Evolutionary conservation across 1,140 invertebrate species (phyloP).

Genomic region (Saccostrea cuccullata): DNA sequence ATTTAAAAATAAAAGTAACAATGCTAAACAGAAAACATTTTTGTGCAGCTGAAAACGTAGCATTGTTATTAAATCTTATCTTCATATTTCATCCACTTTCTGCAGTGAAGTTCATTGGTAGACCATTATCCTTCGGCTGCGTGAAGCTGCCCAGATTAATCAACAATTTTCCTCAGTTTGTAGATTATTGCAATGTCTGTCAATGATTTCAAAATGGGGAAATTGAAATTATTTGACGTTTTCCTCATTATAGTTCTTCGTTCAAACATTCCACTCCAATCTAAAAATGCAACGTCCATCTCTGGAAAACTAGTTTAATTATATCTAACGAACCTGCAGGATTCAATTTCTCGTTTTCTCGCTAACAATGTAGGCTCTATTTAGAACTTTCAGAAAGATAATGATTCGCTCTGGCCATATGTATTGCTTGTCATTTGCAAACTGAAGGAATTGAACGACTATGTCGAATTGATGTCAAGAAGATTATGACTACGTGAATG

Average conservation of each 20-base stretch:
- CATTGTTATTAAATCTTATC: not conserved
- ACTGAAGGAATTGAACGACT: not conserved
- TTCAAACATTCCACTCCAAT: not conserved
- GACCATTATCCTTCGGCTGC: not conserved
- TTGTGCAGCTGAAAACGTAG: not conserved
- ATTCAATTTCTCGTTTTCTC: slow-evolving; percentile 2
- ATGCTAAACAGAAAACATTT: not conserved
- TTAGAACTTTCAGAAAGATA: not conserved
- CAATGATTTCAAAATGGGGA: slow-evolving; percentile 7
- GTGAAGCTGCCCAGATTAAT: not conserved
- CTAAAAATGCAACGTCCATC: not conserved
- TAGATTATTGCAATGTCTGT: not conserved
- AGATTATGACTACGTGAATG: too few relatives aligned
- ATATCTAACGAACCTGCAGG: slow-evolving; percentile 10
- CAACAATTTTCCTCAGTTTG: not conserved
- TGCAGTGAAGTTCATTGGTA: not conserved
- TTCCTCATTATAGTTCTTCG: not conserved
- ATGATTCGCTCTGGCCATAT: not conserved
- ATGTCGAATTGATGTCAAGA: not conserved
- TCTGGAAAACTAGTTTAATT: slow-evolving; percentile 11
- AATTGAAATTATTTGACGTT: slow-evolving; percentile 22
- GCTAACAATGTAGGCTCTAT: not conserved
- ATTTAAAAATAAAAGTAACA: too few relatives aligned
- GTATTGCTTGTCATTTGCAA: not conserved
- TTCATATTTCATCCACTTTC: not conserved